A percentile compares a stretch with the other conserved stretches of the same genome.
Evolutionary conservation across 1,140 invertebrate species (phyloP).

Genomic region (Drosophila dunni): DNA sequence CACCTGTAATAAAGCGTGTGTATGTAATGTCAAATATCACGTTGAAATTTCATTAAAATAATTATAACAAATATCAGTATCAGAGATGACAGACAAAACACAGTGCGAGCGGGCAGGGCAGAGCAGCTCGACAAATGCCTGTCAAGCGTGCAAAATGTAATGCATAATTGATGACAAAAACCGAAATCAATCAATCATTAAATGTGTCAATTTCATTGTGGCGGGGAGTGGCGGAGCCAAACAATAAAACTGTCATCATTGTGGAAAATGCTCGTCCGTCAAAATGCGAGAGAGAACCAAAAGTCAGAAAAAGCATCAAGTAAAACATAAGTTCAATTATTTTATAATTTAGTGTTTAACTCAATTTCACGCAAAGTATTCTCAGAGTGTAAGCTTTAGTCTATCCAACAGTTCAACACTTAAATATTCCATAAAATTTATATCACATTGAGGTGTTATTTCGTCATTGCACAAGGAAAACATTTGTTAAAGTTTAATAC

Average conservation of each 20-base stretch:
- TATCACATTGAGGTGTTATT: neutral
- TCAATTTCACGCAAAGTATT: neutral
- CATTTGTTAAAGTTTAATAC: neutral
- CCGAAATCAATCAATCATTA: constrained; percentile 81
- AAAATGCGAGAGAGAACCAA: constrained; percentile 13
- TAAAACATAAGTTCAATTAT: constrained; percentile 17
- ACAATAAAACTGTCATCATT: constrained; percentile 26
- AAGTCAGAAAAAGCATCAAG: neutral
- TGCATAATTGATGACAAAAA: constrained; percentile 79
- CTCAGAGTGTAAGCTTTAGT: neutral
- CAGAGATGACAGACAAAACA: neutral
- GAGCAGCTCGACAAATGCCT: constrained; percentile 48
- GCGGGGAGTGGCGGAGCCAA: neutral
- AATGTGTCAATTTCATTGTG: constrained; percentile 63
- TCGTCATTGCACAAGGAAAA: constrained; percentile 5
- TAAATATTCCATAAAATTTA: constrained; percentile 22
- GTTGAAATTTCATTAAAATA: constrained; percentile 76
- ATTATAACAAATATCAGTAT: constrained; percentile 69
- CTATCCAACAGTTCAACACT: constrained; percentile 2
- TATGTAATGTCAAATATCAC: constrained; percentile 34
- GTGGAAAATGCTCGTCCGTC: constrained; percentile 10
- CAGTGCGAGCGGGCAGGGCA: neutral
- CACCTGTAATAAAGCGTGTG: constrained; percentile 21
- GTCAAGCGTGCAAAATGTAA: constrained; percentile 75
- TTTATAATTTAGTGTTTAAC: constrained; percentile 6